Base-by-base conservation (phyloP, 1,140 invertebrate species). In the Potamilus streckersoni region DNA sequence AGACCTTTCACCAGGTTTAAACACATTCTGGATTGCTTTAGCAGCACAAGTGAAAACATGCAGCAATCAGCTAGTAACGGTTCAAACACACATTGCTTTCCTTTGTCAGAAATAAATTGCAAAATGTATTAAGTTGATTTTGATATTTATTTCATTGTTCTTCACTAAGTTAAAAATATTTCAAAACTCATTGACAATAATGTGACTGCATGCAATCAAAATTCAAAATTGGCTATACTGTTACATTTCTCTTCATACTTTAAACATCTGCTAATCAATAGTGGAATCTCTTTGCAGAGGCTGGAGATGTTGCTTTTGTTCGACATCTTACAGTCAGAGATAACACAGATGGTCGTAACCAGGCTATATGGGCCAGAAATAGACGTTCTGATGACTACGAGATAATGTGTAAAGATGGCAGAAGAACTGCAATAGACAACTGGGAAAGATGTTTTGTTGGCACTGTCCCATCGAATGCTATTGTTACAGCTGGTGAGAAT, bases 301-400 rank as follows among this genome's bases (percentile, higher is more conserved):
- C 96, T 17, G 89, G 89, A 5, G 93, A 99, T 88, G 96, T 98
- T 19, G 97, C 97, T 0, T 99, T 98, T 89, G 95, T 97, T 2
- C 95, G 97, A 79, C 96, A 99, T 84, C 96, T 96, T 1, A 97
- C 97, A 1, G 95, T 98, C 0, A 92, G 93, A 31, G 96, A 98
- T 87, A 98, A 96, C 84, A 95, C 96, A 0, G 96, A 96, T 80
- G 96, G 97, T 0, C 94, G 97, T 76, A 93, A 97, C 59, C 92
- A 92, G 74, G 95, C 97, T 86, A 95, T 86, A 69, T 99, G 97
- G 97, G 96, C 97, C 0, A 90, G 98, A 23, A 97, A 98, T 86
- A 93, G 96, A 23, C 92, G 98, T 31, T 86, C 87, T 56, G 95
- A 96, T 83, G 97, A 99, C 87, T 97, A 97, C 88, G 95, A 99